Evolutionary conservation across 64 coral and sea anemone genomes (phyloP), one percentile per base, ranked within the genome.

Genomic region (Anthopleura sola): DNA sequence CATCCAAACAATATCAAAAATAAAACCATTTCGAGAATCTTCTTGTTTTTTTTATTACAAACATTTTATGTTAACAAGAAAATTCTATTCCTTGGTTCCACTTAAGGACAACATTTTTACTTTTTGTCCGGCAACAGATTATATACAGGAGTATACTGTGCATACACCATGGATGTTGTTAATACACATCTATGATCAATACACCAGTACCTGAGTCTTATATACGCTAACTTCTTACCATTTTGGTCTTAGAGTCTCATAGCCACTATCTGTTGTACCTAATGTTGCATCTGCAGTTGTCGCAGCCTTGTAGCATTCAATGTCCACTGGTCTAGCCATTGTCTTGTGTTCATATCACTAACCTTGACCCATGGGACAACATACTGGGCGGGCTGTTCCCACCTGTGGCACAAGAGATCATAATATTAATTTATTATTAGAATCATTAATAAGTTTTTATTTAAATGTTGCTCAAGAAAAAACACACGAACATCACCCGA

Each of bases 321-420:
- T 40, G 87, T 95, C 97, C 92, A 99, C 26, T 94, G 97, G 57
- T 99, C 97, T 24, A 71, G 80, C 97, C 97, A 99, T 83, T 99
- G 97, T 44, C 93, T 94, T 84, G 93, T 90, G 56, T 95, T 99
- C 90, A 94, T 85, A n/a, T 85, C 93, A 50, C 89, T 93, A 49
- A 99, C 85, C 49, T 79, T 92, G 10, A 87, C 88, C 97, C 97
- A 99, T 12, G 97, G 92, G 1, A 92, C 90, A 28, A 92, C 51
- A 80, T 89, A 99, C 87, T 99, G 97, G 3, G 89, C 97, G 29
- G 97, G 97, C 80, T 99, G 97, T 36, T 99, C 97, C 93, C 90
- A 99, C 97, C 97, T 99, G 39, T 28, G 37, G 50, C 13, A 53
- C 33, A 77, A 20, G 75, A 77, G 29, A 26, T n/a, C n/a, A 62